Percentiles rank a stretch among this genome's conserved stretches.
Conservation (phyloP, 2,113 vertebrate species). For the Lophochroa leadbeateri region DNA sequence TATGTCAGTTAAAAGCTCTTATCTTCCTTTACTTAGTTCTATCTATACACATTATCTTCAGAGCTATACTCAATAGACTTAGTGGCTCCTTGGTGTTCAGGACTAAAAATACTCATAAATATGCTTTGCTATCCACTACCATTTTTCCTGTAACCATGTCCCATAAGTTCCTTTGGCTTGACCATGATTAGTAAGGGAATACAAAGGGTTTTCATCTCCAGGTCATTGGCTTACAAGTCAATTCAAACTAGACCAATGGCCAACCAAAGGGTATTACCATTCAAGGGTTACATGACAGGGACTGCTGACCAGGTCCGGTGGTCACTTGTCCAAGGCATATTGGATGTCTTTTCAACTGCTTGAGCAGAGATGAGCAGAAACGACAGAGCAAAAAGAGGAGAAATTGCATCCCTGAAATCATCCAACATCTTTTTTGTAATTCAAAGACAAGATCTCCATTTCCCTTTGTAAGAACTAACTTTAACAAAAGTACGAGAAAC, state of each 20-base stretch:
- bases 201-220: neutral
- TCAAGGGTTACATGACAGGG: neutral
- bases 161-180: neutral
- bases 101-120: neutral
- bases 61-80: neutral
- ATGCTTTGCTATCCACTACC: neutral
- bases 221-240: neutral
- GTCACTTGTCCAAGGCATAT: neutral
- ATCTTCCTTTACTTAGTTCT: neutral
- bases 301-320: neutral
- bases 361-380: neutral
- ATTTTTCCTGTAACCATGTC: neutral
- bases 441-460: neutral
- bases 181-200: rapidly evolving
- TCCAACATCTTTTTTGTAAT: neutral
- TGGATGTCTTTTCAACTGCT: neutral
- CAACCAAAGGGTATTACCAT: neutral
- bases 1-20: neutral
- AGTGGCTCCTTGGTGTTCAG: neutral
- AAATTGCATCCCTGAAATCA: neutral
- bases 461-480: neutral
- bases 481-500: neutral
- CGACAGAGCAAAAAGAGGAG: neutral
- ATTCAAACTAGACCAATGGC: neutral
- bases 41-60: neutral